Percentiles rank a stretch among this genome's conserved stretches.
Evolutionary conservation across 2,888 invertebrate species (phyloP).

Genomic region (Aleiodes alternator): DNA sequence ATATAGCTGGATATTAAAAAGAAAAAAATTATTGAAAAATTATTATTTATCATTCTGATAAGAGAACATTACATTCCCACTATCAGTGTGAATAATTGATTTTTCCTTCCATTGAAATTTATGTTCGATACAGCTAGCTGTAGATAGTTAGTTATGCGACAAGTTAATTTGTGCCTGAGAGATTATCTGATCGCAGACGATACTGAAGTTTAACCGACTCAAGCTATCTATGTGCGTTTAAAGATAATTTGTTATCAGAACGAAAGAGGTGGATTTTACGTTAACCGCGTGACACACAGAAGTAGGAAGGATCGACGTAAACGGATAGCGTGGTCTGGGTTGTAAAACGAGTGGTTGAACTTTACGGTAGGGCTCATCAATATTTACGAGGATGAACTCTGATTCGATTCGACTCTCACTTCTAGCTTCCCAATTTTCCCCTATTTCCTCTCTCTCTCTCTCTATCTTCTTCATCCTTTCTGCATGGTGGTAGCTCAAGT

Average conservation of each 20-base stretch:
- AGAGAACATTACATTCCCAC: no score
- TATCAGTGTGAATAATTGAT: no score
- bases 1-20: no score
- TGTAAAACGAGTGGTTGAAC: conserved; percentile 63
- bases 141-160: no score
- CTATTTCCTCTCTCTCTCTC: conserved; percentile 17
- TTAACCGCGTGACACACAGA: conserved; percentile 50
- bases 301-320: conserved; percentile 40
- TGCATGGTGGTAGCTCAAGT: conserved; percentile 41
- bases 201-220: conserved; percentile 31
- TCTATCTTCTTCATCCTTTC: conserved; percentile 37
- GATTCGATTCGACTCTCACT: conserved; percentile 60
- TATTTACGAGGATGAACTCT: conserved; percentile 61
- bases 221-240: conserved; percentile 32
- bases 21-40: no score
- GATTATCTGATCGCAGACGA: no score
- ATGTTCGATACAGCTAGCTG: no score
- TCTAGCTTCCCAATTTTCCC: conserved; percentile 42
- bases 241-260: conserved; percentile 40
- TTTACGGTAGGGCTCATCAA: conserved; percentile 61
- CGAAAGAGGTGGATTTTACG: conserved; percentile 48
- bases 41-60: no score
- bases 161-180: no score
- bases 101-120: no score
- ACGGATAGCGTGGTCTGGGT: conserved; percentile 54